A percentile compares a stretch with the other conserved stretches of the same genome.
Evolutionary conservation across 1,140 invertebrate species (phyloP).

Genomic region (Myzus persicae): DNA sequence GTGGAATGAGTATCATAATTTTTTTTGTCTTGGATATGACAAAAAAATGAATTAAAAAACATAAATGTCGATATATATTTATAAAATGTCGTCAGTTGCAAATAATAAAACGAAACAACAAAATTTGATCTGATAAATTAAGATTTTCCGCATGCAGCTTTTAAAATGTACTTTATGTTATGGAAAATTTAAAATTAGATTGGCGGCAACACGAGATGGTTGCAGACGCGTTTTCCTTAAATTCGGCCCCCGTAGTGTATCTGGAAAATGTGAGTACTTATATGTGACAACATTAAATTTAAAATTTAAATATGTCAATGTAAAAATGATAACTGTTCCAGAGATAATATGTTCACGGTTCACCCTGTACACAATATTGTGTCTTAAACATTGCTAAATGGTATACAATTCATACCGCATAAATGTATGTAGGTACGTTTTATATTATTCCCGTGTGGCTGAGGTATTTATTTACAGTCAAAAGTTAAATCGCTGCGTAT

Average conservation of each 20-base stretch:
- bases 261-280: neutral
- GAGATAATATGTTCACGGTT: neutral
- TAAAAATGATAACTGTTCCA: neutral
- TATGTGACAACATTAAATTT: neutral
- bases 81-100: neutral
- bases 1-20: neutral
- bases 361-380: neutral
- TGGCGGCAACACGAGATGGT: neutral
- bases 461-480: neutral
- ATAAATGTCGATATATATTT: neutral
- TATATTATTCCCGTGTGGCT: neutral
- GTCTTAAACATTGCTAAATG: neutral
- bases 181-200: too few species aligned
- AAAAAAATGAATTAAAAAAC: neutral
- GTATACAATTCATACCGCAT: neutral
- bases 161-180: too few species aligned
- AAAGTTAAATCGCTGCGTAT: neutral
- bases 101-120: neutral
- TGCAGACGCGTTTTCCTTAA: neutral
- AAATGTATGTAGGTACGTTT: neutral
- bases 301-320: neutral
- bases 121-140: neutral
- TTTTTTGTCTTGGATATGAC: neutral
- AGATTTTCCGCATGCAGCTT: neutral
- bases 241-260: neutral